These are phyloP conservation scores for Megaleporinus macrocephalus DNA, from an alignment of 2,113 vertebrate species.

Conservation along the genomic window DNA sequence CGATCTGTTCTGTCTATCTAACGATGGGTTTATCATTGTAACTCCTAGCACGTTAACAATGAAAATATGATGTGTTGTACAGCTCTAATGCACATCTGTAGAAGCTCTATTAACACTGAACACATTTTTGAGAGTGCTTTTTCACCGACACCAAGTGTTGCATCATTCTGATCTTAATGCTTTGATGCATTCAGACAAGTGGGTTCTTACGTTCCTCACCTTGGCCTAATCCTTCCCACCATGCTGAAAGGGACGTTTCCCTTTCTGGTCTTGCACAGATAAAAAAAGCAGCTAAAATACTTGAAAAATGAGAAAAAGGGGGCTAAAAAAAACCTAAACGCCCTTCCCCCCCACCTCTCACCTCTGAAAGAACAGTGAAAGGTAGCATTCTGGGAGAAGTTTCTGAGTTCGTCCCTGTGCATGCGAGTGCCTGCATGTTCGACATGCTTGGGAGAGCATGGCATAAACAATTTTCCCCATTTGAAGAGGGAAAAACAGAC, in stretches of 20 bases:
- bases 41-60: no score
- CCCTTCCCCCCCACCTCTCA: no score
- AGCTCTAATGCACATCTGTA: no score
- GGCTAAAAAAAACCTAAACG: neutral
- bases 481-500: slow-evolving; percentile 47
- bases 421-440: slow-evolving; percentile 37
- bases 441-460: slow-evolving; percentile 49
- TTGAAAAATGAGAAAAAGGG: neutral
- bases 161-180: neutral
- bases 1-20: no score
- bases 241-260: no score
- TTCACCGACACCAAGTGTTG: no score
- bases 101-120: no score
- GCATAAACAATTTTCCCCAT: slow-evolving; percentile 44
- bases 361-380: slow-evolving; percentile 13
- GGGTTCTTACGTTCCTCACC: neutral
- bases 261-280: no score
- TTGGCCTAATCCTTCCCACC: neutral
- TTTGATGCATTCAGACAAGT: neutral
- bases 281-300: neutral
- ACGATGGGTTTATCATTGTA: no score
- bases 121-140: no score
- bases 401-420: slow-evolving; percentile 22
- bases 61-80: no score
- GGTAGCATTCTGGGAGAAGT: slow-evolving; percentile 13